Evolutionary conservation across 2,797 vertebrate genomes (phyloP).

Genomic region (Coracias cyanogaster): DNA sequence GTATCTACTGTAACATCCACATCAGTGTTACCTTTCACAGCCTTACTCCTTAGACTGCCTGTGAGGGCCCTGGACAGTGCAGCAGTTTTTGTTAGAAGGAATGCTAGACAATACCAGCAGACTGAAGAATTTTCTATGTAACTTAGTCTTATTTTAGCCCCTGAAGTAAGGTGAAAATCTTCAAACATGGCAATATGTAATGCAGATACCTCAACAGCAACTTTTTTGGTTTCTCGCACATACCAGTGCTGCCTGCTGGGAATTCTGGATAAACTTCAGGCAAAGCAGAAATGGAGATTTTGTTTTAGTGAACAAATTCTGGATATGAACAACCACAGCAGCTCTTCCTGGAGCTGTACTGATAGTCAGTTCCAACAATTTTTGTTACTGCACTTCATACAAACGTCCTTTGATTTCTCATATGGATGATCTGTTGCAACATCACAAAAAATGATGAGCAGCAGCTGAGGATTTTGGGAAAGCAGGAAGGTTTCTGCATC

Average conservation of each 20-base stretch:
- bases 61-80: not conserved
- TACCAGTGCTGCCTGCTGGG: not conserved
- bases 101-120: not conserved
- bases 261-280: not conserved
- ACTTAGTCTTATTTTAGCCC: not conserved
- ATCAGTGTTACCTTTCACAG: not conserved
- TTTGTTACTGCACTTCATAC: not conserved
- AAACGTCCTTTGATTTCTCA: not conserved
- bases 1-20: not conserved
- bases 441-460: not conserved
- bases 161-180: slow-evolving; percentile 13
- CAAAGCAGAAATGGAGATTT: not conserved
- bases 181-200: not conserved
- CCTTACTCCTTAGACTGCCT: not conserved
- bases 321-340: not conserved
- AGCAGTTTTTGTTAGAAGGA: not conserved
- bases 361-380: not conserved
- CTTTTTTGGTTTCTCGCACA: not conserved
- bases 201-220: not conserved
- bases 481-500: not conserved
- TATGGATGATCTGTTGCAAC: not conserved
- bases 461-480: not conserved
- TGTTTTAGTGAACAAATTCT: not conserved
- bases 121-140: not conserved
- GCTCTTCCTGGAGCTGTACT: not conserved